A percentile compares a stretch with the other conserved stretches of the same genome.
These are phyloP conservation scores for Mylabris phalerata DNA, from an alignment of 1,140 invertebrate species.

Conservation along the genomic window DNA sequence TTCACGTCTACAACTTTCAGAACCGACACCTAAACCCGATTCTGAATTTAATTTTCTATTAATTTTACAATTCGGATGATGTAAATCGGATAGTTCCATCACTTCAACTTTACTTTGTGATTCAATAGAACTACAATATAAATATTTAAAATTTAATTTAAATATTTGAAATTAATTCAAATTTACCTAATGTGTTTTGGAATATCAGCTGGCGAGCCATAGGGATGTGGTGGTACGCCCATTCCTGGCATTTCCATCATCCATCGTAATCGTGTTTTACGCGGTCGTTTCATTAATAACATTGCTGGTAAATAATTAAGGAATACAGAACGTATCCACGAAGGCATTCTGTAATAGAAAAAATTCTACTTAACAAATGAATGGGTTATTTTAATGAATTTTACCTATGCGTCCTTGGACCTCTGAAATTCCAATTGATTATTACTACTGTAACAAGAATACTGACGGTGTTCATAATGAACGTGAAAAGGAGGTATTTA, in stretches of 20 bases:
- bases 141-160: background rate
- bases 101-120: conserved; percentile 77
- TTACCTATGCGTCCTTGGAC: conserved; percentile 72
- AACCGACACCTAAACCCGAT: conserved; percentile 56
- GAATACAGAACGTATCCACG: conserved; percentile 89
- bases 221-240: conserved; percentile 73
- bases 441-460: conserved; percentile 98
- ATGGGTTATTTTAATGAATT: conserved; percentile 1
- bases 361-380: background rate
- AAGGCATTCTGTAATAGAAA: conserved; percentile 68
- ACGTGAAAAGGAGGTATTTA: conserved; percentile 98
- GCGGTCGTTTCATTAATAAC: conserved; percentile 84
- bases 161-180: background rate
- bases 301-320: conserved; percentile 85
- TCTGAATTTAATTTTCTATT: conserved; percentile 67
- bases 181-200: conserved; percentile 66
- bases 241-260: conserved; percentile 94
- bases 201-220: conserved; percentile 70
- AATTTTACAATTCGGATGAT: conserved; percentile 93
- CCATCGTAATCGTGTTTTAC: conserved; percentile 86
- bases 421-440: conserved; percentile 99
- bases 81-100: conserved; percentile 89
- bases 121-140: conserved; percentile 39
- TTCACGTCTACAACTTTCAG: conserved; percentile 64
- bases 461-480: conserved; percentile 99